Evolutionary conservation across 2,888 invertebrate species (phyloP), one percentile per base, ranked within the genome.

Genomic region (Drosophila nr. fundita): DNA sequence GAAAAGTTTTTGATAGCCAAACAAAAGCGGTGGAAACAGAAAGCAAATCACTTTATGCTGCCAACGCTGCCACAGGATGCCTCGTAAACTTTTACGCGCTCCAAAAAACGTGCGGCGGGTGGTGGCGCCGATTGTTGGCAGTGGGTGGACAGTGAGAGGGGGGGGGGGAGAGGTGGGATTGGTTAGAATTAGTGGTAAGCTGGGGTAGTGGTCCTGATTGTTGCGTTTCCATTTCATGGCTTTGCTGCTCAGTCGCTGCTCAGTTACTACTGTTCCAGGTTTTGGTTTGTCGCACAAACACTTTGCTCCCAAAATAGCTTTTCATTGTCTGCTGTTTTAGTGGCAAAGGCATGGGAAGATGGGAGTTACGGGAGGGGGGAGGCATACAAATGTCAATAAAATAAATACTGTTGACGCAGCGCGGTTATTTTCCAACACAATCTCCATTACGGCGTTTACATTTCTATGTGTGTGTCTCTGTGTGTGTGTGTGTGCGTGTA

Each of bases 351-450:
- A 38, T 24, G 24, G 27, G 36, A 18, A 36, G n/a, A 11, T 48
- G 54, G 2, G 45, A 8, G 18, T 15, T 15, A 15, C 27, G 30
- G 24, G 57, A 29, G 29, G 53, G 57, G 29, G 53, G 59, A 52
- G 83, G 80, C 85, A 69, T 68, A 83, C 78, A 80, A 88, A 82
- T 87, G 88, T 84, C 87, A 87, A 87, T 87, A 87, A 87, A 88
- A 88, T 88, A 88, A 87, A 87, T 87, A 88, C 87, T 88, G 87
- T 88, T 84, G 87, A 88, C 88, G 87, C 86, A 83, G 87, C 86
- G 88, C 83, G 85, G 85, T 83, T 85, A 85, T 85, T 85, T 80
- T 86, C 87, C 85, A 87, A 85, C 87, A 83, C 85, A 86, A 86
- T 86, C 87, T 87, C 85, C 85, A 86, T 86, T 87, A 85, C 87